Conservation (phyloP, 2,888 invertebrate genomes). For the Drosophila falleni region DNA sequence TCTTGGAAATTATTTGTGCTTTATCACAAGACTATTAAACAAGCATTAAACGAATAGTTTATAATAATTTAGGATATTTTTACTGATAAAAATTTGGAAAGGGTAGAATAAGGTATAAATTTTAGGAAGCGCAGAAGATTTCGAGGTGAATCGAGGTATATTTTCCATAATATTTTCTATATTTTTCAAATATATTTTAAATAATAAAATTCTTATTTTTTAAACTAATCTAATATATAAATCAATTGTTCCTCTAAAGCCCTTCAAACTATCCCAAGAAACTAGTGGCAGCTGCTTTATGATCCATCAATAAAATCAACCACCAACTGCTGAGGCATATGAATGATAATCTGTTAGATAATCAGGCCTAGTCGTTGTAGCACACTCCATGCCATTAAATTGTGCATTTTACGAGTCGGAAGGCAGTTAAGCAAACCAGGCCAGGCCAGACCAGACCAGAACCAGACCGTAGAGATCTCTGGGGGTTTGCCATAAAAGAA, state of each 20-base stretch:
- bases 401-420: slow-evolving; percentile 65
- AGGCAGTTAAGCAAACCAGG: slow-evolving; percentile 30
- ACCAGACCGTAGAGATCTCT: slow-evolving; percentile 20
- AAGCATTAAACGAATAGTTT: background rate
- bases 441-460: slow-evolving; percentile 22
- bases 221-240: background rate
- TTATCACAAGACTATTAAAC: slow-evolving; percentile 1
- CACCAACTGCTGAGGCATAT: slow-evolving; percentile 11
- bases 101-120: background rate
- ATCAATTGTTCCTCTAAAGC: background rate
- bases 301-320: slow-evolving; percentile 55
- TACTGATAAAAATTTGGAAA: background rate
- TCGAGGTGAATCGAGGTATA: too few relatives aligned
- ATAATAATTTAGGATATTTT: too few relatives aligned
- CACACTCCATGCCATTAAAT: slow-evolving; percentile 67
- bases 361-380: slow-evolving; percentile 50
- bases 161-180: background rate
- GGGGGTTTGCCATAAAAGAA: slow-evolving; percentile 55
- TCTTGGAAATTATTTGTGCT: slow-evolving; percentile 15
- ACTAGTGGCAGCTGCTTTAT: slow-evolving; percentile 38
- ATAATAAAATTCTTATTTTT: too few relatives aligned
- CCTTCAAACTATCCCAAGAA: slow-evolving; percentile 5
- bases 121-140: background rate
- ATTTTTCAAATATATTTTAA: background rate
- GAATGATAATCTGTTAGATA: slow-evolving; percentile 51